Percentiles rank a stretch among this genome's conserved stretches.
Evolutionary conservation across 2,797 vertebrate species (phyloP).

Genomic region (Zenarchopterus dispar): DNA sequence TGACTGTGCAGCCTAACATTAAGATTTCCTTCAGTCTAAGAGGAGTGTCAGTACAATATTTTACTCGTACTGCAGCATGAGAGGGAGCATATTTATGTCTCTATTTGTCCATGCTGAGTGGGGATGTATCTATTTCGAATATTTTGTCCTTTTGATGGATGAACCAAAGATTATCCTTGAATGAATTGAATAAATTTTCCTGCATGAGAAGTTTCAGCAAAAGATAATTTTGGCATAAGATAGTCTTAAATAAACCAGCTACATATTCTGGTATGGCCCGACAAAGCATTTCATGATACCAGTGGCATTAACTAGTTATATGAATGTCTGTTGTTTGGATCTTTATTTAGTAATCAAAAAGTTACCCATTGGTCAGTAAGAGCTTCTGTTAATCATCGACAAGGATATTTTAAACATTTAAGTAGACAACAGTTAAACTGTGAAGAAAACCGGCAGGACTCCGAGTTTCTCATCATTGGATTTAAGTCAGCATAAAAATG

Average conservation of each 20-base stretch:
- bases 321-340: too few species aligned
- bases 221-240: not conserved
- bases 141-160: not conserved
- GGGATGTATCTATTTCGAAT: not conserved
- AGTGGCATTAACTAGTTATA: too few species aligned
- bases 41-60: not conserved
- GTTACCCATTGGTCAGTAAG: too few species aligned
- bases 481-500: too few species aligned
- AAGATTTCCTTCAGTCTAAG: too few species aligned
- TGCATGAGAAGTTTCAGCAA: not conserved
- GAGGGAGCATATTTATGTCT: constrained; percentile 6
- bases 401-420: too few species aligned
- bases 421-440: too few species aligned
- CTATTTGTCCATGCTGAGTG: constrained; percentile 2
- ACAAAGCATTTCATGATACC: not conserved
- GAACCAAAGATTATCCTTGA: not conserved
- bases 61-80: not conserved
- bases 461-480: too few species aligned
- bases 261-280: not conserved
- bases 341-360: too few species aligned
- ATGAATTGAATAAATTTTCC: constrained; percentile 1
- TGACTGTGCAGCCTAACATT: too few species aligned
- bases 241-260: not conserved
- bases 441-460: too few species aligned
- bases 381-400: too few species aligned